phyloP scores from a whole-genome alignment of 2,113 vertebrate species.

The Cavia aperea region DNA sequence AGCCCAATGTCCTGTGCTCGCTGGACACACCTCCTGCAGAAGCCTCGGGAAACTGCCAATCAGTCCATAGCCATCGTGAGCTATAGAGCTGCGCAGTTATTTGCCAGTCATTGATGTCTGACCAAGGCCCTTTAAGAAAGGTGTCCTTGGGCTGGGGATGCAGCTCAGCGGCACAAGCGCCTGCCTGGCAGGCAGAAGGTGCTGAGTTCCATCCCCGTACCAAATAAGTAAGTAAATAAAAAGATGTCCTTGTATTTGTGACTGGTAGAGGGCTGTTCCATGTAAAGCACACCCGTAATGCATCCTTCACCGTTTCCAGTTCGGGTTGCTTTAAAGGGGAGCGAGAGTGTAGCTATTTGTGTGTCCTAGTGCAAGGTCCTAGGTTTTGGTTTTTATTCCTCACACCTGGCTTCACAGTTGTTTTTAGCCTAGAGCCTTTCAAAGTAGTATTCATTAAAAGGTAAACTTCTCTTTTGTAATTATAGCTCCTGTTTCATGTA shows the following conservation, averaged over 20 bases:
- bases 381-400: not conserved
- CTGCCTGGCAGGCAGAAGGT: no score
- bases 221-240: no score
- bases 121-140: not conserved
- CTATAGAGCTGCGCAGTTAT: no score
- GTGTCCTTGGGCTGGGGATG: not conserved
- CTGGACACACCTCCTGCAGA: accelerated
- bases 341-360: not conserved
- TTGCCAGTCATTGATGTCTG: not conserved
- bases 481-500: not conserved
- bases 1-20: no score
- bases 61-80: not conserved
- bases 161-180: no score
- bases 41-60: not conserved
- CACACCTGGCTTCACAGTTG: not conserved
- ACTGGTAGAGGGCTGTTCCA: not conserved
- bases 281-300: not conserved
- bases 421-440: not conserved
- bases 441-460: not conserved
- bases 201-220: no score
- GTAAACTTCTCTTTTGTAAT: not conserved
- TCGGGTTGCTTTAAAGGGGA: not conserved
- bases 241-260: not conserved
- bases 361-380: not conserved
- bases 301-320: not conserved